These are phyloP conservation scores for Tribolium madens DNA, from an alignment of 1,140 invertebrate genomes.

Conservation along the genomic window DNA sequence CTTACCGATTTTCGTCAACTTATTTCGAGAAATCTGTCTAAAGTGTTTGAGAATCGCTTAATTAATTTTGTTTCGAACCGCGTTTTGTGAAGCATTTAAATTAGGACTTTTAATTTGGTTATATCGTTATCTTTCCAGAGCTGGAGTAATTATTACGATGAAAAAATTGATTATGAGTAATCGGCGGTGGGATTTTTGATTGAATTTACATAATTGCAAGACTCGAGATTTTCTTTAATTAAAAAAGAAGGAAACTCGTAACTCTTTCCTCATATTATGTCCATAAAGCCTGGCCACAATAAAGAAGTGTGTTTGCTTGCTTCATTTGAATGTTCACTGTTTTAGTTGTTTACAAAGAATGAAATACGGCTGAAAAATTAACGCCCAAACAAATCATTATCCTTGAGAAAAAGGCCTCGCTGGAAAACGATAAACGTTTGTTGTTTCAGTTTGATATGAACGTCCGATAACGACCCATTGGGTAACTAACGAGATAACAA, in stretches of 20 bases:
- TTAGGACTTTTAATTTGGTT: conserved; percentile 23
- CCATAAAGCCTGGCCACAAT: too few species aligned
- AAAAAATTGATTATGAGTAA: neutral
- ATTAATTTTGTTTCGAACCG: conserved; percentile 33
- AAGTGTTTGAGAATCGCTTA: neutral
- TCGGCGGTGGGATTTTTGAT: neutral
- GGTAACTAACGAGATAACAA: conserved; percentile 10
- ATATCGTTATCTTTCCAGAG: neutral
- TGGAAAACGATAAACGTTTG: neutral
- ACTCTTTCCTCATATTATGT: neutral
- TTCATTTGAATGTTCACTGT: neutral
- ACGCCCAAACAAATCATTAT: neutral
- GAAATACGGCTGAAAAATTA: neutral
- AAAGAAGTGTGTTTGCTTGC: too few species aligned
- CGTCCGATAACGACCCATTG: neutral
- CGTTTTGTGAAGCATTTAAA: neutral
- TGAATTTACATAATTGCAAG: neutral
- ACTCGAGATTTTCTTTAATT: neutral
- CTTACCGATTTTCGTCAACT: neutral
- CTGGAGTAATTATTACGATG: neutral
- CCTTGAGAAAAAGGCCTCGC: neutral
- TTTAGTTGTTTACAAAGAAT: neutral
- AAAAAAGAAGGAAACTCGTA: neutral
- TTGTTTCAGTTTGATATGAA: neutral
- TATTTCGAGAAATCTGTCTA: conserved; percentile 5